Base-by-base conservation (phyloP, 1,140 invertebrate genomes). In the Hylaeus anthracinus region DNA sequence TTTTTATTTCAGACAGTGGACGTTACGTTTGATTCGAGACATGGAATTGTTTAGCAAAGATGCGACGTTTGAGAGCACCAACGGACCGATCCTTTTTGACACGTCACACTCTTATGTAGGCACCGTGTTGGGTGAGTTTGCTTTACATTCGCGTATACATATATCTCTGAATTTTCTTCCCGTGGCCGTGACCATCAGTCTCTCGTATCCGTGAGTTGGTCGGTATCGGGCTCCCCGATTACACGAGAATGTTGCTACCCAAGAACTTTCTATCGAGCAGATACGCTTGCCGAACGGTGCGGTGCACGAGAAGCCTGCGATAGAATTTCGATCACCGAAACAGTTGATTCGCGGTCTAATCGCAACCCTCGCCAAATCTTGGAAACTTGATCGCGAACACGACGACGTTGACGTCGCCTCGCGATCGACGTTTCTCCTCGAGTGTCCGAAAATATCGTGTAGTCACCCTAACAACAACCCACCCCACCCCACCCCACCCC, bases 51-150 rank as follows among this genome's bases (percentile, higher is more conserved):
- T 98, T 92, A 94, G 96, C 70, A 94, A 96, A 43, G 97, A 97
- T 89, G 96, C 96, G 43, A 94, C 96, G 86, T 97, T 98, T 90
- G 97, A 98, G 90, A 95, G 95, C 53, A 96, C 96, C 9, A 89
- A 94, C 56, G 97, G 97, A 45, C 94, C 95, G 55, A 93, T 98
- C 82, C 91, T 95, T 84, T 97, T 97, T 93, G 96, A 97, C 93
- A 94, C 95, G 43, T 95, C 94, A 56, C 95, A 96, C 86, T 96
- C 97, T 77, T 98, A 97, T 91, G 94, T 94, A 26, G 97, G 97
- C 86, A 95, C 94, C 63, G 94, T 98, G 82, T 96, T 97, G 95
- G 97, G 97, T 97, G 91, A 94, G 90, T 90, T 10, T 26, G 43
- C 12, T 51, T 56, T 5, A 51, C 41, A 6, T 51, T 15, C 5